Conservation (phyloP, 1,140 invertebrate genomes). For the Drosophila setifemur region DNA sequence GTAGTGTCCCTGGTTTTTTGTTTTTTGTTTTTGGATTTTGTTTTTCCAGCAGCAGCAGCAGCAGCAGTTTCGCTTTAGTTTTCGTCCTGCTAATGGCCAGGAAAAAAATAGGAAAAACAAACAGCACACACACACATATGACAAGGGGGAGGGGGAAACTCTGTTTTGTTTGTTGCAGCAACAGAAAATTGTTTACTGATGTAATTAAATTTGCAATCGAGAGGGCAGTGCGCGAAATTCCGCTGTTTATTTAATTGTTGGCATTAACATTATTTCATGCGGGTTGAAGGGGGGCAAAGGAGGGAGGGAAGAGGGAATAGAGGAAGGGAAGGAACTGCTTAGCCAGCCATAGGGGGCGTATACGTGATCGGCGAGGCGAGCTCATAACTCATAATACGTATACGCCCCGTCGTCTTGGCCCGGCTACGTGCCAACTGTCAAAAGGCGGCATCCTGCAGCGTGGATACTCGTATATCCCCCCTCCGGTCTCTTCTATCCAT, state of each 20-base stretch:
- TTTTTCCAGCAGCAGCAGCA: conserved; percentile 6
- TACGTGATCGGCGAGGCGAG: conserved; percentile 59
- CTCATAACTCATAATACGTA: conserved; percentile 69
- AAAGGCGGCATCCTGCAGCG: conserved; percentile 33
- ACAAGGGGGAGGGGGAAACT: no score
- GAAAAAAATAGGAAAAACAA: conserved; percentile 6
- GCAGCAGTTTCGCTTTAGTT: conserved; percentile 23
- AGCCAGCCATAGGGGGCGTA: conserved; percentile 10
- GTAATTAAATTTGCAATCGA: conserved; percentile 62
- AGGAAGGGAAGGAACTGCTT: no score
- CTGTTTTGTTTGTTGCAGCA: conserved; percentile 1
- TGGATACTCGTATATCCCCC: conserved; percentile 7
- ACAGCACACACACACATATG: no score
- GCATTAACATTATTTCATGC: conserved; percentile 65
- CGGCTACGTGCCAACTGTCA: conserved; percentile 70
- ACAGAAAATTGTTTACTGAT: conserved; percentile 39
- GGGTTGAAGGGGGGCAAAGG: background rate
- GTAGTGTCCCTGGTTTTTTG: conserved; percentile 14
- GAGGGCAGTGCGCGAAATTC: background rate
- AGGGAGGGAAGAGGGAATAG: background rate
- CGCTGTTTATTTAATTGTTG: conserved; percentile 60
- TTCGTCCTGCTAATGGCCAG: conserved; percentile 30
- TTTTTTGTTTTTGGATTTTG: conserved; percentile 30
- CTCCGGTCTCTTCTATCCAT: no score
- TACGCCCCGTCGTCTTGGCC: conserved; percentile 42